Conservation (phyloP, 2,888 invertebrate species). For the Galeopsomyia nigrocyanea region DNA sequence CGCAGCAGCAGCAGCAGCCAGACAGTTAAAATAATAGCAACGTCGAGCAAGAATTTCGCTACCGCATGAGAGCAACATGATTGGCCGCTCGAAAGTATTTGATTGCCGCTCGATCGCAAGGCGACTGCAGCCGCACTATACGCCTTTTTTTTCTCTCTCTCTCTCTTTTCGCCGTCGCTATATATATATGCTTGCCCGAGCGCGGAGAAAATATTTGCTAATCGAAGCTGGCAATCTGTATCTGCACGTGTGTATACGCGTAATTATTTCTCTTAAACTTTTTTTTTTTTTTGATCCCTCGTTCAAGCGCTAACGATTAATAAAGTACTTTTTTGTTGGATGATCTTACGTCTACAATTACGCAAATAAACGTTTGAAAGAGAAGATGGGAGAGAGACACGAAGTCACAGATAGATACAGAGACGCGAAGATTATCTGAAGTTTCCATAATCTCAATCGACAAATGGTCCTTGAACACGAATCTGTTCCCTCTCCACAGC, state of each 20-base stretch:
- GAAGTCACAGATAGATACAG: too few species aligned
- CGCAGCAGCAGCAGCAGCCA: slow-evolving; percentile 14
- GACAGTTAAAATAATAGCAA: slow-evolving; percentile 43
- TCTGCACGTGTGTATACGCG: slow-evolving; percentile 4
- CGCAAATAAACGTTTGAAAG: slow-evolving; percentile 19
- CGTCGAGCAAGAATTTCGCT: slow-evolving; percentile 36
- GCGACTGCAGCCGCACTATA: neutral
- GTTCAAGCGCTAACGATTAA: slow-evolving; percentile 4
- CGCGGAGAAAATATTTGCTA: slow-evolving; percentile 20
- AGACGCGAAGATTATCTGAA: neutral
- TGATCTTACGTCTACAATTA: slow-evolving; percentile 17
- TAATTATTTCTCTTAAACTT: slow-evolving; percentile 24
- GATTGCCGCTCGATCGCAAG: slow-evolving; percentile 35
- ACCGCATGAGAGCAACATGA: slow-evolving; percentile 19
- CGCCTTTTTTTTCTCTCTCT: slow-evolving; percentile 20
- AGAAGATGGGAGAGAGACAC: too few species aligned
- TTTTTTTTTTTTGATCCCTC: neutral
- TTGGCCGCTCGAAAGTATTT: slow-evolving; percentile 31
- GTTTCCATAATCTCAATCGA: slow-evolving; percentile 20
- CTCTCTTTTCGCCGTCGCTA: neutral
- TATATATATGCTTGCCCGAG: too few species aligned
- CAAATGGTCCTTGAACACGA: too few species aligned
- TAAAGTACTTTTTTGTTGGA: slow-evolving; percentile 6
- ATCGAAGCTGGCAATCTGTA: slow-evolving; percentile 30
- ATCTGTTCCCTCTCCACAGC: too few species aligned